A percentile compares a stretch with the other conserved stretches of the same genome.
Evolutionary conservation across 2,888 invertebrate genomes (phyloP).

Genomic region (Pyrrhosoma nymphula): DNA sequence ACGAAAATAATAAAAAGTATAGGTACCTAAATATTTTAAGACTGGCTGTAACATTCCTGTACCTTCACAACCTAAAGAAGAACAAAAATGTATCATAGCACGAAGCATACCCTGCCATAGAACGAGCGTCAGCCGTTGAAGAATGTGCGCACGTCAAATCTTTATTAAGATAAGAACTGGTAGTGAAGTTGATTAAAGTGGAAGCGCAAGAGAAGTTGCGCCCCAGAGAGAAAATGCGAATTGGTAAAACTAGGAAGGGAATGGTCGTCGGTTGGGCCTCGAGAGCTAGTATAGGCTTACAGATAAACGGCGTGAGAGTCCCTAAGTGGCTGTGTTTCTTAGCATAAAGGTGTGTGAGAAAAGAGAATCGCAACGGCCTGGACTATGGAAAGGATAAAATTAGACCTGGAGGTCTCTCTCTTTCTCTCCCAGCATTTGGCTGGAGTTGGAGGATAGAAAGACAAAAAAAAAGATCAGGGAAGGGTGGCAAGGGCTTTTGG

Average conservation of each 20-base stretch:
- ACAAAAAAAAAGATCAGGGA: neutral
- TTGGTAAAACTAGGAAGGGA: neutral
- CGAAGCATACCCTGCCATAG: too few relatives aligned
- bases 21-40: too few relatives aligned
- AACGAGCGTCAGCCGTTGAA: too few relatives aligned
- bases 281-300: neutral
- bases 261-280: neutral
- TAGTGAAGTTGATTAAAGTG: neutral
- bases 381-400: conserved; percentile 9
- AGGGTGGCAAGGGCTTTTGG: neutral
- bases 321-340: neutral
- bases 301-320: neutral
- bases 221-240: too few relatives aligned
- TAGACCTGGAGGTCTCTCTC: neutral
- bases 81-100: too few relatives aligned
- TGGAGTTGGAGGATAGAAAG: neutral
- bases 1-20: too few relatives aligned
- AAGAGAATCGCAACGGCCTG: conserved; percentile 26
- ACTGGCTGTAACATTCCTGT: too few relatives aligned
- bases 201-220: neutral
- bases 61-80: too few relatives aligned
- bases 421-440: neutral
- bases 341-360: neutral
- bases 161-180: neutral
- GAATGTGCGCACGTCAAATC: too few relatives aligned